Base-by-base conservation (phyloP, 2,888 invertebrate genomes). In the Cephus rjabovi region DNA sequence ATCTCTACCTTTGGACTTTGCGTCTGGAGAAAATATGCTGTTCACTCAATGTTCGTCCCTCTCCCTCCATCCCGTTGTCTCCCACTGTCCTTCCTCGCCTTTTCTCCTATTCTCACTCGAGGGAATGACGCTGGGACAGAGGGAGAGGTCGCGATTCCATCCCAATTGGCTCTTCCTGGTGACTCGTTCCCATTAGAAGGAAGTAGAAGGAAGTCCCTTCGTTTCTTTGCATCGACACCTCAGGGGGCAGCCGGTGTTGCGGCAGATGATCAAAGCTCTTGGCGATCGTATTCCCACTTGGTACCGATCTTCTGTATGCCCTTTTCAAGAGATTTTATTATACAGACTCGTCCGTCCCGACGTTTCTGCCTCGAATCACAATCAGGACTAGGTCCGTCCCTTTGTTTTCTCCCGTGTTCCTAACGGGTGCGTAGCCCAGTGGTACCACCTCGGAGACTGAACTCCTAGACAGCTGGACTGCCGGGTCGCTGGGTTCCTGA, bases 241-340 rank as follows among this genome's bases (percentile, higher is more conserved):
- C 56, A 56, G 56, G 23, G 23, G 23, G 83, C 83, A 80, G 81
- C 80, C 79, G 82, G 83, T 83, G 86, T 84, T 80, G 86, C 84
- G 82, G 83, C 82, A 31, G 77, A 35, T 81, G 83, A 87, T 88
- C 85, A 85, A 85, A 86, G 86, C 81, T 77, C 80, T 79, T 79
- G 79, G 81, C 80, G 84, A 84, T 86, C 83, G 81, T 81, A 80
- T 81, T 83, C 81, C 82, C 82, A 81, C 86, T 85, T 85, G 84
- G 84, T 83, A 82, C 85, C 86, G 87, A 87, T 88, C 87, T 87
- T 86, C 82, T 82, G 86, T 86, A 86, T 89, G 88, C 86, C 87
- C 89, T 87, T 89, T 87, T 86, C 85, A 81, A 86, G 87, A 84
- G 80, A 81, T 86, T 89, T 88, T 88, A 88, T 88, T 88, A 86